Percentiles rank a stretch among this genome's conserved stretches.
Conservation (phyloP, 2,113 vertebrate species). For the Malurus cyaneus region DNA sequence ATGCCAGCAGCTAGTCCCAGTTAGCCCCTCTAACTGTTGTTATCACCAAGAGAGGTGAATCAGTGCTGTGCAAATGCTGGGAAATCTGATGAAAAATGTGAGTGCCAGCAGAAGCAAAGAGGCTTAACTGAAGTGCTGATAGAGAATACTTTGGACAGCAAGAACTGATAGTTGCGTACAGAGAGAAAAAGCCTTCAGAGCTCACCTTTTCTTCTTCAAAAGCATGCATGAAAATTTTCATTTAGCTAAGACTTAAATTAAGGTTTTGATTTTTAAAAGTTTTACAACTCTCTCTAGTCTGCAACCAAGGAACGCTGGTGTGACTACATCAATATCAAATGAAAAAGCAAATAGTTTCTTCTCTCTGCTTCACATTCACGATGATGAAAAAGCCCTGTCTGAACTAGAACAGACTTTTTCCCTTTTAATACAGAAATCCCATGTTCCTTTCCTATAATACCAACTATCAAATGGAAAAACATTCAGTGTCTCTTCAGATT, state of each 20-base stretch:
- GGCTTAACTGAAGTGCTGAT: conserved; percentile 67
- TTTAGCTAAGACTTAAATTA: conserved; percentile 56
- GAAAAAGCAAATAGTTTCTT: conserved; percentile 20
- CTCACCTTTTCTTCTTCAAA: conserved; percentile 54
- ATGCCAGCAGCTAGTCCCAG: conserved; percentile 30
- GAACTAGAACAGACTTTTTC: not conserved
- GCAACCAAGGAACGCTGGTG: not conserved
- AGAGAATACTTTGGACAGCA: conserved; percentile 59
- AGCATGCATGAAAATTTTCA: conserved; percentile 33
- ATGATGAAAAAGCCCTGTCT: conserved; percentile 1
- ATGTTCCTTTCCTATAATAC: not conserved
- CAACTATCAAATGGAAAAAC: not conserved
- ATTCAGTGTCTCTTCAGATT: not conserved
- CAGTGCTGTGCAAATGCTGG: conserved; percentile 30
- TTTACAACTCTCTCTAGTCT: conserved; percentile 20
- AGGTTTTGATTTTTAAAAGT: conserved; percentile 53
- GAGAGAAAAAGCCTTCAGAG: conserved; percentile 48
- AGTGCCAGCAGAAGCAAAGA: conserved; percentile 46
- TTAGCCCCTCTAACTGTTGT: conserved; percentile 41
- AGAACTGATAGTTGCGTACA: conserved; percentile 45
- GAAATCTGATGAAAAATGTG: conserved; percentile 56
- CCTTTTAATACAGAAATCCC: not conserved
- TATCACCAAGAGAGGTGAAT: conserved; percentile 53
- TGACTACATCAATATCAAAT: conserved; percentile 21
- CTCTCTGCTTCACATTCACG: not conserved